A percentile compares a stretch with the other conserved stretches of the same genome.
These are phyloP conservation scores for western clawed frog (Xenopus tropicalis) DNA, from an alignment of 2,113 vertebrate species.

Conservation along the genomic window DNA sequence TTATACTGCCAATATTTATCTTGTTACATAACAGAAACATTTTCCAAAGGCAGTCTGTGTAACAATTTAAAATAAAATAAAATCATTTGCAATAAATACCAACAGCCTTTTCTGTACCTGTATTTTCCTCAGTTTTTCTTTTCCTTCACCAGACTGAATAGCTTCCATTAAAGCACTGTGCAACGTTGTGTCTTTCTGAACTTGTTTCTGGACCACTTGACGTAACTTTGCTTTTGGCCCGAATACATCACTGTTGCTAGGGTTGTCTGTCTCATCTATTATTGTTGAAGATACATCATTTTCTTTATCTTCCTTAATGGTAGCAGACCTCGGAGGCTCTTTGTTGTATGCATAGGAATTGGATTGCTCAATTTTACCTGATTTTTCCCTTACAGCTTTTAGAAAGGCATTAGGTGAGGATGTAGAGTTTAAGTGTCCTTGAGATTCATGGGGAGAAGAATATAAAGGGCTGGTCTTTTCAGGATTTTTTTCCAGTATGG, in stretches of 20 bases:
- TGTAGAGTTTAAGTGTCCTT: slow-evolving; percentile 13
- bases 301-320: slow-evolving; percentile 38
- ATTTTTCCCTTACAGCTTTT: slow-evolving; percentile 43
- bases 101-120: slow-evolving; percentile 67
- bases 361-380: slow-evolving; percentile 1
- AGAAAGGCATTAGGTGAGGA: background rate
- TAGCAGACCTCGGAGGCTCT: background rate
- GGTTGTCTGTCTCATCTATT: slow-evolving; percentile 40
- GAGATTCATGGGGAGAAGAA: slow-evolving; percentile 12
- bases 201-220: slow-evolving; percentile 72
- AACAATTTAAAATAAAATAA: no score
- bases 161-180: slow-evolving; percentile 90
- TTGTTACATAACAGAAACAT: no score
- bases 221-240: slow-evolving; percentile 87
- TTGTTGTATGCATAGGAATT: background rate
- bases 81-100: no score
- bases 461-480: background rate
- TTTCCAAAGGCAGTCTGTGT: no score
- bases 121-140: slow-evolving; percentile 84
- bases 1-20: no score
- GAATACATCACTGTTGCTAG: slow-evolving; percentile 64
- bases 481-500: slow-evolving; percentile 30
- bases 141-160: slow-evolving; percentile 80
- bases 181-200: slow-evolving; percentile 76
- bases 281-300: background rate